These are phyloP conservation scores for silkworm (Bombyx mori) DNA, from an alignment of 1,140 invertebrate species.

Conservation along the genomic window ASM3026992v2 NC_085111.1:11198001-11198500, in stretches of 20 bases:
- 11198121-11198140: too few relatives aligned
- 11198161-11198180: too few relatives aligned
- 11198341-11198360: slow-evolving; percentile 67
- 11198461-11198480: slow-evolving; percentile 64
- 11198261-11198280: slow-evolving; percentile 24
- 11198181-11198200: not conserved
- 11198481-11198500: slow-evolving; percentile 60
- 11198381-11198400: slow-evolving; percentile 61
- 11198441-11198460: slow-evolving; percentile 69
- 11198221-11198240: slow-evolving; percentile 35
- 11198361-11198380: slow-evolving; percentile 69
- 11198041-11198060: too few relatives aligned
- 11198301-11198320: slow-evolving; percentile 47
- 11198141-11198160: too few relatives aligned
- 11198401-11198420: slow-evolving; percentile 64
- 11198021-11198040: too few relatives aligned
- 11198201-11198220: slow-evolving; percentile 16
- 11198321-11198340: slow-evolving; percentile 55
- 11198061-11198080: too few relatives aligned
- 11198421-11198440: slow-evolving; percentile 56
- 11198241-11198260: slow-evolving; percentile 40
- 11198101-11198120: too few relatives aligned
- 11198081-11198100: too few relatives aligned
- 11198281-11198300: slow-evolving; percentile 55
- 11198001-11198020: too few relatives aligned